phyloP scores from a whole-genome alignment of 2,797 vertebrate species.

The Anguilla marmorata region DNA sequence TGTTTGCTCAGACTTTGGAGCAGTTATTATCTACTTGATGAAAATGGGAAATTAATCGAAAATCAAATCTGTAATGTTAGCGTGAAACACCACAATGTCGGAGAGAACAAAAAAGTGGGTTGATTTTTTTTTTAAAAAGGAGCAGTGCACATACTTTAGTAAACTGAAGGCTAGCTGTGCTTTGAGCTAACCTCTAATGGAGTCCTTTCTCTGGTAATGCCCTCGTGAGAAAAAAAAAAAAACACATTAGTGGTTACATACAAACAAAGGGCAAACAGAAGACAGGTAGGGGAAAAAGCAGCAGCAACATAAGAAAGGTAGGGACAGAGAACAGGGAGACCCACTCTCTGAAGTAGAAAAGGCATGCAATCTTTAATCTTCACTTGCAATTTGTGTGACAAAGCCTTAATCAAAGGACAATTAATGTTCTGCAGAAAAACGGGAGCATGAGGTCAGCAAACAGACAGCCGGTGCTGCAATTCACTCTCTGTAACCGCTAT shows the following conservation, averaged over 20 bases:
- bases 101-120: not conserved
- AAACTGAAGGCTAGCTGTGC: not conserved
- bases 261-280: constrained; percentile 16
- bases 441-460: constrained; percentile 34
- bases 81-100: not conserved
- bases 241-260: not conserved
- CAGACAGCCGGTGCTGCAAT: constrained; percentile 28
- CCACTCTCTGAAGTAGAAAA: constrained; percentile 26
- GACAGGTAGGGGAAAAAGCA: not conserved
- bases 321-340: constrained; percentile 34
- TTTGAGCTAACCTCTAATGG: not conserved
- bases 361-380: constrained; percentile 38
- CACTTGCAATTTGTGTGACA: constrained; percentile 33
- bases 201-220: not conserved
- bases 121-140: not conserved
- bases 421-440: constrained; percentile 33
- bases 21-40: constrained; percentile 70
- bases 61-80: constrained; percentile 59
- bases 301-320: constrained; percentile 8
- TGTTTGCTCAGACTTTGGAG: constrained; percentile 70
- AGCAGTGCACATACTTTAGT: not conserved
- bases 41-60: constrained; percentile 76
- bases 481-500: constrained; percentile 36
- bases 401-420: constrained; percentile 41
- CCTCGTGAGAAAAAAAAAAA: not conserved